phyloP scores from a whole-genome alignment of 2,797 vertebrate genomes.

The Rousettus madagascariensis region DNA sequence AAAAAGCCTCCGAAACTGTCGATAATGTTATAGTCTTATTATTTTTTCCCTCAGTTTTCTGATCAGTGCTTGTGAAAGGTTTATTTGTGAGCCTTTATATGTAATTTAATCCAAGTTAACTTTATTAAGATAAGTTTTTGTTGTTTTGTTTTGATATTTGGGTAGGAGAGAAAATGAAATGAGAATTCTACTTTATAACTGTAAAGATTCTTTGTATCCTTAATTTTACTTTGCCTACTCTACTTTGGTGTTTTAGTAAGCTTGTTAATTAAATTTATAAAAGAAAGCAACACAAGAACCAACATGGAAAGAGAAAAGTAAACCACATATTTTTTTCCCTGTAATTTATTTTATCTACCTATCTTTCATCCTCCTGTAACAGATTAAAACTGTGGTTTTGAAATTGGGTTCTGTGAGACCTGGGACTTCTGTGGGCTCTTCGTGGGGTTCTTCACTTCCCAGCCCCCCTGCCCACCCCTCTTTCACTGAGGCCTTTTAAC shows the following conservation, averaged over 20 bases:
- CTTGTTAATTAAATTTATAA: neutral
- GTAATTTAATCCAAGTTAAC: constrained; percentile 7
- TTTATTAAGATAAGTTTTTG: neutral
- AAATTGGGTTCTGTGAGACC: neutral
- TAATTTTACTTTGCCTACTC: neutral
- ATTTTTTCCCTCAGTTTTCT: neutral
- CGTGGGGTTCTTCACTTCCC: neutral
- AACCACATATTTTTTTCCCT: neutral
- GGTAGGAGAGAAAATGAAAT: neutral
- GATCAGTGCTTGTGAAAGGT: neutral
- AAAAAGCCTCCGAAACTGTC: neutral
- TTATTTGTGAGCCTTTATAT: neutral
- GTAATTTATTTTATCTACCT: neutral
- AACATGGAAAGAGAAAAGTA: neutral
- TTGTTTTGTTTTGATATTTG: neutral
- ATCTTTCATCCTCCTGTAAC: neutral
- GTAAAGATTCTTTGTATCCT: neutral
- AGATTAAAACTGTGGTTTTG: neutral
- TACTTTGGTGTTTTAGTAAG: constrained; percentile 19
- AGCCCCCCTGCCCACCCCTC: neutral
- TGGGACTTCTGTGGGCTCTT: neutral
- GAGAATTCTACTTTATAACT: neutral
- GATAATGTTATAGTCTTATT: neutral
- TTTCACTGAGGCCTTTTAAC: neutral
- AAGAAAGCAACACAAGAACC: neutral